Evolutionary conservation across 2,888 invertebrate genomes (phyloP).

Genomic region (Macaria liturata): DNA sequence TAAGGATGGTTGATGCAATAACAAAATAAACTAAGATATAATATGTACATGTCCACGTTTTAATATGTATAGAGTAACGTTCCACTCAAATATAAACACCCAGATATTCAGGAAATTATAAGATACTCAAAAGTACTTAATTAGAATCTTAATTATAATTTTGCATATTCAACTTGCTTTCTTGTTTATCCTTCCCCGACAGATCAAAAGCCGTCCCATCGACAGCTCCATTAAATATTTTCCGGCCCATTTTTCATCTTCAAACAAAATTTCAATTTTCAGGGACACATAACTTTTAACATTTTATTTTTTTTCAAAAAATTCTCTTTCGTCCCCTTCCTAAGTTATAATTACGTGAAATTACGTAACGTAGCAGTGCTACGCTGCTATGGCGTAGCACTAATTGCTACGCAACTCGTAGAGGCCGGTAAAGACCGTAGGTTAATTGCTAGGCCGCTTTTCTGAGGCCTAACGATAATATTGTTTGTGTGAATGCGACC

Average conservation of each 20-base stretch:
- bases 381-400: conserved; percentile 67
- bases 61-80: too few species aligned
- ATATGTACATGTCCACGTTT: too few species aligned
- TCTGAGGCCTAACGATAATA: conserved; percentile 47
- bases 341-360: conserved; percentile 67
- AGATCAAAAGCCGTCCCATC: conserved; percentile 12
- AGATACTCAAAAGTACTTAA: too few species aligned
- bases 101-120: too few species aligned
- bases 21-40: too few species aligned
- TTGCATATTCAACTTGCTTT: conserved; percentile 9
- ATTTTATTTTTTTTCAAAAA: conserved; percentile 11
- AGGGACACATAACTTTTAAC: conserved; percentile 11
- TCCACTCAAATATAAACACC: too few species aligned
- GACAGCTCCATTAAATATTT: conserved; percentile 22
- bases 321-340: conserved; percentile 31
- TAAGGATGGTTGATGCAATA: too few species aligned
- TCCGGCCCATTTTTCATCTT: conserved; percentile 19
- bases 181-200: neutral
- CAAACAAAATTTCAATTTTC: conserved; percentile 25
- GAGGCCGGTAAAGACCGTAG: conserved; percentile 67
- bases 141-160: neutral
- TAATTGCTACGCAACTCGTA: conserved; percentile 79
- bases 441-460: conserved; percentile 70
- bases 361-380: conserved; percentile 46
- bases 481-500: conserved; percentile 26